Percentiles rank a stretch among this genome's conserved stretches.
Conservation (phyloP, 1,140 invertebrate genomes). For the Charaxes varanes region DNA sequence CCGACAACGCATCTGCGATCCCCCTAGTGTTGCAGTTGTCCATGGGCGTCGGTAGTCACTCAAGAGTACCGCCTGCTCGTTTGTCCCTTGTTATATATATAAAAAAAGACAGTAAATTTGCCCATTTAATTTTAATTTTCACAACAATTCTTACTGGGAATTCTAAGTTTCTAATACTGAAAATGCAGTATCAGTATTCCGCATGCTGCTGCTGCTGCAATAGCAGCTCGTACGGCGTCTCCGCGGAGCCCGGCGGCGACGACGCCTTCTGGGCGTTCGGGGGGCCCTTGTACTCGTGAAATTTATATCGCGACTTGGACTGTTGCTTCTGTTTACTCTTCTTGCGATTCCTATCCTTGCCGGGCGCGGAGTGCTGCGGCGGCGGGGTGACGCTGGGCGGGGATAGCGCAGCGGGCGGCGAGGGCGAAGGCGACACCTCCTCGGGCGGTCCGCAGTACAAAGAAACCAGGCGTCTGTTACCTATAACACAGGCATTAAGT, state of each 20-base stretch:
- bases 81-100: no score
- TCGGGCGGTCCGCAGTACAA: conserved; percentile 90
- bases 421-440: conserved; percentile 84
- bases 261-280: conserved; percentile 89
- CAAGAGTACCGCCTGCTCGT: no score
- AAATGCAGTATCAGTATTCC: no score
- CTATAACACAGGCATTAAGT: no score
- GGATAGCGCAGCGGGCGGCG: conserved; percentile 77
- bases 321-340: conserved; percentile 92
- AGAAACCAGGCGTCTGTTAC: no score
- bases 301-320: conserved; percentile 94
- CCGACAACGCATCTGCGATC: no score
- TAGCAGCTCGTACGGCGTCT: conserved; percentile 93
- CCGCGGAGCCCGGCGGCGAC: conserved; percentile 70
- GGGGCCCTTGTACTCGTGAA: conserved; percentile 98
- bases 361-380: conserved; percentile 76
- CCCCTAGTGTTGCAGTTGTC: no score
- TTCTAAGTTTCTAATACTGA: no score
- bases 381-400: conserved; percentile 80
- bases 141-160: no score
- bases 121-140: no score
- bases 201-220: conserved; percentile 95
- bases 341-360: conserved; percentile 90
- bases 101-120: no score
- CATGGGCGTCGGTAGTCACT: no score